These are phyloP conservation scores for Corynorhinus townsendii DNA, from an alignment of 2,113 vertebrate species.

Conservation along the genomic window DNA sequence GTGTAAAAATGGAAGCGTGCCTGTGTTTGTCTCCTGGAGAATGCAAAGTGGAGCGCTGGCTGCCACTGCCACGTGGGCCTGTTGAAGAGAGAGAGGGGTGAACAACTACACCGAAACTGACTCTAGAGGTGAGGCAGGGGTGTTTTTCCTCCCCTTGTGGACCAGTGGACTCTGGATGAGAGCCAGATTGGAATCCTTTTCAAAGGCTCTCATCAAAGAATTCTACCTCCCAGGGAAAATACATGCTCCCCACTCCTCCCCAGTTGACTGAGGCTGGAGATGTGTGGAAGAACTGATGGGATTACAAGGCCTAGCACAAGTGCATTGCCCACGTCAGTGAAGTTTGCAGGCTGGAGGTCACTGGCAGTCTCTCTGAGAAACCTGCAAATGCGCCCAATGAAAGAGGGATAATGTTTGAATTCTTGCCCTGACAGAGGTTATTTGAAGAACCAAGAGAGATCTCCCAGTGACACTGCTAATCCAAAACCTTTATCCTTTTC, in stretches of 20 bases:
- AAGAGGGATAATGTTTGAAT: background rate
- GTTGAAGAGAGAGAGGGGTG: background rate
- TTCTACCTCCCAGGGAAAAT: background rate
- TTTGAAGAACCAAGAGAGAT: background rate
- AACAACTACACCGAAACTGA: too few species aligned
- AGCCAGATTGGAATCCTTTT: background rate
- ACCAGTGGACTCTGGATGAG: background rate
- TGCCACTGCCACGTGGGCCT: background rate
- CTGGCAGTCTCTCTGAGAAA: background rate
- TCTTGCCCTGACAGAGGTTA: background rate
- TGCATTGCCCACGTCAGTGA: background rate
- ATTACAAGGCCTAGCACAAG: background rate
- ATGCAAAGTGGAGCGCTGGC: background rate
- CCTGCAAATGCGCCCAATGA: background rate
- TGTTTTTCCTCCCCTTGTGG: background rate
- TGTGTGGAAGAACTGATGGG: background rate
- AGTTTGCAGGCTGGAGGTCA: background rate
- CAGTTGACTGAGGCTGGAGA: background rate
- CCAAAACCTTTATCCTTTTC: background rate
- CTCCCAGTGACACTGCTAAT: background rate
- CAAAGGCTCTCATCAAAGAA: background rate
- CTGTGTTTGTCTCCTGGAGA: background rate
- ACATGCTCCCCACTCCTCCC: too few species aligned
- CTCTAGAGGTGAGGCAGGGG: too few species aligned
- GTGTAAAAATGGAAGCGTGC: background rate